These are phyloP conservation scores for Siphamia tubifer DNA, from an alignment of 2,113 vertebrate genomes.

Conservation along the genomic window DNA sequence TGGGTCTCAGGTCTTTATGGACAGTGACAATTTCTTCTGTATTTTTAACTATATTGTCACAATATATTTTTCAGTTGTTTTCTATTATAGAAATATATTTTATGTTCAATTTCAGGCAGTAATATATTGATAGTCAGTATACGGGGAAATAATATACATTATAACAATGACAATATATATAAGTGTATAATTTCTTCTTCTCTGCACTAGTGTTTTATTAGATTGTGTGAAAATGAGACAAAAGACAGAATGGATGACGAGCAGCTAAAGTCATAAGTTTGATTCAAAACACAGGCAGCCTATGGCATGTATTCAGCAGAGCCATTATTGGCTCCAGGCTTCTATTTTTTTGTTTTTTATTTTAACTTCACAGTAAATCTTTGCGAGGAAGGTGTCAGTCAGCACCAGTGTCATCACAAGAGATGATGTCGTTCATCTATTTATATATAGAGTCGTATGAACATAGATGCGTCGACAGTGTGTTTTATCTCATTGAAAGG, in stretches of 20 bases:
- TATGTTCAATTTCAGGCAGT: no score
- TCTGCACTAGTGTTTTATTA: not conserved
- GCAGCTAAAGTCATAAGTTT: constrained; percentile 17
- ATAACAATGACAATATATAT: no score
- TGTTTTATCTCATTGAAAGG: constrained; percentile 67
- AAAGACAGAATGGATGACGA: not conserved
- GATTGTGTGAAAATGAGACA: not conserved
- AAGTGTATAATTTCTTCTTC: no score
- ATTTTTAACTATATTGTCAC: no score
- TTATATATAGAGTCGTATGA: constrained; percentile 35
- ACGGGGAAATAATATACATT: no score
- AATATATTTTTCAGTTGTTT: no score
- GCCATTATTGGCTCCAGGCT: not conserved
- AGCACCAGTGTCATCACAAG: constrained; percentile 23
- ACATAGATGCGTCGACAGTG: constrained; percentile 32
- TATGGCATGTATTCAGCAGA: not conserved
- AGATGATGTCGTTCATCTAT: constrained; percentile 41
- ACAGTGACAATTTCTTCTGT: no score
- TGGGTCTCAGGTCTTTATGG: no score
- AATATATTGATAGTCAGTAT: no score
- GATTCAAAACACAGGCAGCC: constrained; percentile 1
- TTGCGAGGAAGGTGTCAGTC: constrained; percentile 39
- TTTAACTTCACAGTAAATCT: constrained; percentile 23
- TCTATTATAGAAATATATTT: no score
- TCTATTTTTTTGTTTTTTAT: not conserved